Conservation (phyloP, 2,113 vertebrate genomes). For the Rafetus swinhoei region DNA sequence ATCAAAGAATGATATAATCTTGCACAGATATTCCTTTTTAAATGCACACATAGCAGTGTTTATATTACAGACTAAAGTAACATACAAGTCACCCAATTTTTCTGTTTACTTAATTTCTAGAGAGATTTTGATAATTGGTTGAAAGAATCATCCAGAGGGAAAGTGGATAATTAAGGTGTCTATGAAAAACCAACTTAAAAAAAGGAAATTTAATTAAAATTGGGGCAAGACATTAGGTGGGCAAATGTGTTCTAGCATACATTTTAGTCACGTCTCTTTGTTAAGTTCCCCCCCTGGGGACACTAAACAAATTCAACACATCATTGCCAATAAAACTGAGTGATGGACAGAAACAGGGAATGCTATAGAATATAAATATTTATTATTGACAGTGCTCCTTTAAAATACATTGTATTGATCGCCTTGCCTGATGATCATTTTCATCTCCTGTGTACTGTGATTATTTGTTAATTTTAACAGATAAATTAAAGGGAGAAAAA, state of each 20-base stretch:
- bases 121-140: neutral
- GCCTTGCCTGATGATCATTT: neutral
- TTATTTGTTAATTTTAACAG: slow-evolving; percentile 20
- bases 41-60: fast-evolving
- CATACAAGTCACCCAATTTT: neutral
- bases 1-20: neutral
- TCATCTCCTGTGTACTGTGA: neutral
- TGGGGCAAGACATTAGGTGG: neutral
- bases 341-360: neutral
- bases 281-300: fast-evolving
- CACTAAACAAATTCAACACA: fast-evolving
- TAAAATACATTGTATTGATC: neutral
- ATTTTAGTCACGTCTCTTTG: neutral
- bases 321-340: neutral
- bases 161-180: fast-evolving
- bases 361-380: neutral
- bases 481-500: neutral
- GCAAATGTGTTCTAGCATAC: neutral
- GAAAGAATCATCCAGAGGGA: fast-evolving
- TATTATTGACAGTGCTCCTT: neutral
- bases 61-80: neutral
- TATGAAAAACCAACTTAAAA: neutral
- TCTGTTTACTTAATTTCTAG: neutral
- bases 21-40: neutral
- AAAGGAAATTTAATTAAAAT: neutral